Evolutionary conservation across 2,888 invertebrate genomes (phyloP), one percentile per base, ranked within the genome.

Genomic region (Axea sp.): DNA sequence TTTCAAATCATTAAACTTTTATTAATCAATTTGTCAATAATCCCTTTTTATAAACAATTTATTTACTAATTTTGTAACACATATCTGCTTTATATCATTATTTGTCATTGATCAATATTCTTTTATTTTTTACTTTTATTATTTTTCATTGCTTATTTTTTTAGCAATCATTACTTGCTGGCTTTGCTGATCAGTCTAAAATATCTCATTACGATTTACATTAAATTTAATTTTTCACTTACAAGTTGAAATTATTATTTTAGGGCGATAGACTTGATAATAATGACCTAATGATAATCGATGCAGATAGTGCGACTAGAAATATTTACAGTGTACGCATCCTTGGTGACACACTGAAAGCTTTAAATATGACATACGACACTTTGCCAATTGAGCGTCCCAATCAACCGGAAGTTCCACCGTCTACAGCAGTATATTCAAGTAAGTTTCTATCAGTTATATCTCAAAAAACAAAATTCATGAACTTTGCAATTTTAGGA

Each of bases 321-420:
- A 90, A 90, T 76, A 80, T 83, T 15, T 89, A 89, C 77, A 80
- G 76, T 28, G 81, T 88, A 7, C 78, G 79, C 14, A 81, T 90
- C 26, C 76, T 88, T 3, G 84, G 81, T 0, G 88, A 89, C 73
- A 78, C 80, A 3, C 68, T 84, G 53, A 80, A 88, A 19, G 84
- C 88, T 7, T 80, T 89, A 24, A 84, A 85, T 73, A 83, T 88
- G 37, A 83, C 82, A 9, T 88, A 81, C 59, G 76, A 87, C 55
- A 84, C 77, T 1, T 77, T 86, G 64, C 82, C 83, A 26, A 82
- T 86, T 30, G 87, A 88, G 11, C 76, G 81, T 57, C 76, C 80
- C 1, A 83, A 84, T 7, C 62, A 39, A 6, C 76, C 80, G 9
- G 68, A 79, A 6, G 49, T 67, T 6, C 80, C 82, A 0, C 78